Base-by-base conservation (phyloP, 1,140 invertebrate genomes). In the Calephelis nemesis region DNA sequence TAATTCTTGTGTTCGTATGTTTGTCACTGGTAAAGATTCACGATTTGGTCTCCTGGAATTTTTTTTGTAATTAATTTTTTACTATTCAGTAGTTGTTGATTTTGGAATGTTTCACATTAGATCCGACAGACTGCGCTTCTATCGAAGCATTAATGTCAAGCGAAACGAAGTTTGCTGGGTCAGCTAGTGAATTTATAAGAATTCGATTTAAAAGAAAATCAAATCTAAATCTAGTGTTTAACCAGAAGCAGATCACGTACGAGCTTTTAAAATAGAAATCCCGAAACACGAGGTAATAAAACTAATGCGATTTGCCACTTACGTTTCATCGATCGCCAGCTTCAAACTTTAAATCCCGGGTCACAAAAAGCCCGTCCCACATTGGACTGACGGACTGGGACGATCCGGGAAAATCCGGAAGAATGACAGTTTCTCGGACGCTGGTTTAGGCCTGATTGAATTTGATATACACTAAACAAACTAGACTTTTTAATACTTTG, bases 401-500 rank as follows among this genome's bases (percentile, higher is more conserved):
- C 65, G 47, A 58, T 58, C 65, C 58, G 50, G 50, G 52, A 45
- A 58, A 66, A 66, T 66, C 65, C 65, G 50, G 64, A 45, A 65
- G 64, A 58, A 60, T 66, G 65, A 54, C 65, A 66, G 65, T 66
- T 66, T 40, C 54, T 45, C 47, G 50, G 58, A 58, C 68, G 65
- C 60, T 42, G 15, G 13, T 63, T 68, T 30, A 70, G 63, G 62
- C 63, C 70, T 65, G 69, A 67, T 73, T 62, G 69, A 74, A 74
- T 71, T 71, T 68, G 68, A 73, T 76, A 76, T 50, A 66, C 13
- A 76, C 80, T 75, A 79, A 78, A 79, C 78, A 76, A 80, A 79
- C 78, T 66, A 65, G 75, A 82, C 82, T 79, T 82, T 87, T 80
- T 84, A 87, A 84, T 83, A 76, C 76, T 74, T 77, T 77, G 68